These are phyloP conservation scores for Trichechus manatus DNA, from an alignment of 2,113 vertebrate genomes.

Conservation along the genomic window DNA sequence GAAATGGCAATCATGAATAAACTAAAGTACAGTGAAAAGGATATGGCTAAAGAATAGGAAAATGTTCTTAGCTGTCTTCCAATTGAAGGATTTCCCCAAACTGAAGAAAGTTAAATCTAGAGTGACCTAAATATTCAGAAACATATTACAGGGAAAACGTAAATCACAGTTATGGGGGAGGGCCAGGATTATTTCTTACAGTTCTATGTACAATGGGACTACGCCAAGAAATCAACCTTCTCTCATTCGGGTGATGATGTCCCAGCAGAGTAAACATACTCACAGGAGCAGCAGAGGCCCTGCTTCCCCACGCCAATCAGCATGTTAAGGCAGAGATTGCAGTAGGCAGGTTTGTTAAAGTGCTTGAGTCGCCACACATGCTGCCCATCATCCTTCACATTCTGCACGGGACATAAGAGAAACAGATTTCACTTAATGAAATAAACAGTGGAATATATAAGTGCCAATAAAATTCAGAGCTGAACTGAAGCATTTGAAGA, in stretches of 20 bases:
- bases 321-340: conserved; percentile 98
- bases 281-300: conserved; percentile 97
- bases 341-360: conserved; percentile 98
- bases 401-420: conserved; percentile 89
- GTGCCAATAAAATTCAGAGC: conserved; percentile 85
- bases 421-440: conserved; percentile 87
- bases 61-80: neutral
- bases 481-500: conserved; percentile 83
- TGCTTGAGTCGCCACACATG: conserved; percentile 98
- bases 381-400: conserved; percentile 97
- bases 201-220: neutral
- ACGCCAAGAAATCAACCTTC: accelerated
- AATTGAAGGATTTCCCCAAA: neutral
- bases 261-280: conserved; percentile 81
- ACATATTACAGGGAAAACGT: neutral
- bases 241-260: neutral
- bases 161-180: neutral
- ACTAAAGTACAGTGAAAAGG: neutral
- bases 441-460: conserved; percentile 82
- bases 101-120: neutral
- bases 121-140: neutral
- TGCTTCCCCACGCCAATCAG: conserved; percentile 96
- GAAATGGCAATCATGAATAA: neutral
- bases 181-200: neutral
- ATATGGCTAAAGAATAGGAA: neutral